phyloP scores from a whole-genome alignment of 1,140 invertebrate genomes.

The Octopus bimaculoides region DNA sequence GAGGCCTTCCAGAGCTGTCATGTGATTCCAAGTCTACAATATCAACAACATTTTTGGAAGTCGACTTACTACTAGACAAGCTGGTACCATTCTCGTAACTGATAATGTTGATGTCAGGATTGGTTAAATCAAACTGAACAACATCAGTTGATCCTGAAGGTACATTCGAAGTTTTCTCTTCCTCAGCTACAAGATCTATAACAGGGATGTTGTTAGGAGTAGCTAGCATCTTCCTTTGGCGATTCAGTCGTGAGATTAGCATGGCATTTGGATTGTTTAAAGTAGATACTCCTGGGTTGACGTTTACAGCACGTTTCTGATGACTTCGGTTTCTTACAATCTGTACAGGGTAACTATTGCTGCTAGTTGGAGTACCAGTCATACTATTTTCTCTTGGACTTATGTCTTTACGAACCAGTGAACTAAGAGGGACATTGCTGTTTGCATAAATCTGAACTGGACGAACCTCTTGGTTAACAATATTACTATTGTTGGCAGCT shows the following conservation, averaged over 20 bases:
- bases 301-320: neutral
- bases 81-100: neutral
- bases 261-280: neutral
- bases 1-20: neutral
- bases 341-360: neutral
- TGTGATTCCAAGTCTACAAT: neutral
- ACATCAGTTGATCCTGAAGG: neutral
- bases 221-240: neutral
- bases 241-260: neutral
- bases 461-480: neutral
- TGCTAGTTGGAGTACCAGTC: neutral
- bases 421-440: neutral
- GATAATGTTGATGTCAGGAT: neutral
- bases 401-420: neutral
- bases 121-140: neutral
- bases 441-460: constrained; percentile 5
- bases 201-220: neutral
- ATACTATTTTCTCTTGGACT: too few species aligned
- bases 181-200: neutral
- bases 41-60: neutral
- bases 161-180: neutral
- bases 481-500: neutral
- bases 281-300: neutral
- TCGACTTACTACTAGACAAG: neutral
- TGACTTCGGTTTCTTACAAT: neutral